A percentile compares a stretch with the other conserved stretches of the same genome.
Conservation (phyloP, 2,888 invertebrate genomes). For the Exocentrus adspersus region DNA sequence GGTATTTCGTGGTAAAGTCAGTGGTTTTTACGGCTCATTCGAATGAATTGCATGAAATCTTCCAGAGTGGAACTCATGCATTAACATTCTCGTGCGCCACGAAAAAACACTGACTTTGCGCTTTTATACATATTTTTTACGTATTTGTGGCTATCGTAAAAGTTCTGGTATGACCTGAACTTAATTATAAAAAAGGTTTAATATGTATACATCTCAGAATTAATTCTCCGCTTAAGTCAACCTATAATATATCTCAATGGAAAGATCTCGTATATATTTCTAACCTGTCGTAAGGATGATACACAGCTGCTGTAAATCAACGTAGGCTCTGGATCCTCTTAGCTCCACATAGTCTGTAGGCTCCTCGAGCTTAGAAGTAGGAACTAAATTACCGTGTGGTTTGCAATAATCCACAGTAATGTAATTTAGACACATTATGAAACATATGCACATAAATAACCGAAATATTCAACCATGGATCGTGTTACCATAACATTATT, state of each 20-base stretch:
- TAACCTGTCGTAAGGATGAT: constrained; percentile 55
- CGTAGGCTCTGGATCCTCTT: constrained; percentile 40
- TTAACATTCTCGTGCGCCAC: no score
- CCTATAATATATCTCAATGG: constrained; percentile 30
- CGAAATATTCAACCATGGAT: neutral
- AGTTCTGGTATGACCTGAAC: constrained; percentile 13
- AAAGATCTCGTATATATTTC: constrained; percentile 42
- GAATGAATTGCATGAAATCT: no score
- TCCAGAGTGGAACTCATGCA: no score
- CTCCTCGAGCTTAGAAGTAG: constrained; percentile 18
- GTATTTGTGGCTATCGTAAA: constrained; percentile 14
- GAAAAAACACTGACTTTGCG: no score
- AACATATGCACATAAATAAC: constrained; percentile 16
- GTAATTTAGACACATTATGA: neutral
- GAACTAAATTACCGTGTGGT: constrained; percentile 18
- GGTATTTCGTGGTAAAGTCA: no score
- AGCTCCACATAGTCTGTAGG: constrained; percentile 28
- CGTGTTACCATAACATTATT: no score
- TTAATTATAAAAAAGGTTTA: constrained; percentile 31
- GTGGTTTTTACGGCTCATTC: no score
- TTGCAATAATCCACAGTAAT: constrained; percentile 20
- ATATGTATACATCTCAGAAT: constrained; percentile 31
- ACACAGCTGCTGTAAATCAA: constrained; percentile 57
- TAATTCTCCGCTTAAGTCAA: constrained; percentile 29
- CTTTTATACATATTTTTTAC: no score